A percentile compares a stretch with the other conserved stretches of the same genome.
phyloP scores from a whole-genome alignment of 2,797 vertebrate species.

The Spinus pinus region DNA sequence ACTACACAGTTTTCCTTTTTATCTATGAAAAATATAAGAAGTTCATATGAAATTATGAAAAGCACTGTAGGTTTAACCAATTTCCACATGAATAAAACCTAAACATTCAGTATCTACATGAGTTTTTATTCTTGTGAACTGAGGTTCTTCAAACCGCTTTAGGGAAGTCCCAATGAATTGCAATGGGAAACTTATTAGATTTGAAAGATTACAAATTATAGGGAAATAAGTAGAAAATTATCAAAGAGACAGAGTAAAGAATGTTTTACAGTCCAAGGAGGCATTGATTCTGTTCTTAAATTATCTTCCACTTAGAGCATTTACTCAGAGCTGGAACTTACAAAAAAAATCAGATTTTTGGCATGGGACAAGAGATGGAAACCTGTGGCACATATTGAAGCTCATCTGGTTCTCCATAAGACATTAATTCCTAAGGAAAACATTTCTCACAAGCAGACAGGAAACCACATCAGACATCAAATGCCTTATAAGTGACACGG shows the following conservation, averaged over 20 bases:
- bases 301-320: neutral
- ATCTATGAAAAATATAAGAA: neutral
- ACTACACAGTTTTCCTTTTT: neutral
- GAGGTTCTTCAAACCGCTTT: neutral
- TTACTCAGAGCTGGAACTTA: neutral
- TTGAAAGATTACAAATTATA: neutral
- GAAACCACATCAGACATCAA: neutral
- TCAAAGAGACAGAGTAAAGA: neutral
- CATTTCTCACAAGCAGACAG: neutral
- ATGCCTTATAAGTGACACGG: neutral
- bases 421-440: conserved; percentile 16
- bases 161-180: neutral
- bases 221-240: neutral
- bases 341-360: neutral
- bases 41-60: neutral
- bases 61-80: neutral
- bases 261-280: neutral
- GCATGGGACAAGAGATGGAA: neutral
- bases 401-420: neutral
- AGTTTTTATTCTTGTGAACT: neutral
- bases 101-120: neutral
- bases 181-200: neutral
- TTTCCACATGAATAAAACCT: neutral
- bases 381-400: neutral
- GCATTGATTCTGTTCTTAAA: neutral